These are phyloP conservation scores for Athene noctua DNA, from an alignment of 2,113 vertebrate genomes.

Conservation along the genomic window DNA sequence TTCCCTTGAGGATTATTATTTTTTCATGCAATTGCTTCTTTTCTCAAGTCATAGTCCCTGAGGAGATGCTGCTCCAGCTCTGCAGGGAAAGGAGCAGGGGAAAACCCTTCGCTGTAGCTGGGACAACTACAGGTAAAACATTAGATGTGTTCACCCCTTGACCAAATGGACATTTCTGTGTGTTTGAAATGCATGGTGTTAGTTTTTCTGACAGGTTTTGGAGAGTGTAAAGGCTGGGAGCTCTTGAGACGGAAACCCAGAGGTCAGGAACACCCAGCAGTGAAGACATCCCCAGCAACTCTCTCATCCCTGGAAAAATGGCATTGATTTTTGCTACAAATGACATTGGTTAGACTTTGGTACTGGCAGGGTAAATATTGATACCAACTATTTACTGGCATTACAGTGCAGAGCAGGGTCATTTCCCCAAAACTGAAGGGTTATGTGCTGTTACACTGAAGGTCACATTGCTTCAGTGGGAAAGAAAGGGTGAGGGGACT, in stretches of 20 bases:
- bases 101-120: background rate
- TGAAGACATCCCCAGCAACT: background rate
- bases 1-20: too few species aligned
- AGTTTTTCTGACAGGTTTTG: background rate
- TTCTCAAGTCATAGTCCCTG: background rate
- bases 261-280: background rate
- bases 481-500: accelerated
- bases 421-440: background rate
- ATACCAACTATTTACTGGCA: background rate
- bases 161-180: accelerated
- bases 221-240: background rate
- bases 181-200: accelerated
- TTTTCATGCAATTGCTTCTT: background rate
- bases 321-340: background rate
- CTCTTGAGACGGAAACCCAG: accelerated
- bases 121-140: background rate
- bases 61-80: background rate
- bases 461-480: background rate
- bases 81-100: background rate
- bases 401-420: background rate
- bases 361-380: background rate
- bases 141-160: accelerated
- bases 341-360: background rate
- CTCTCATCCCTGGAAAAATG: background rate
- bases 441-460: accelerated